A percentile compares a stretch with the other conserved stretches of the same genome.
phyloP scores from a whole-genome alignment of 2,113 vertebrate species.

The human region DNA sequence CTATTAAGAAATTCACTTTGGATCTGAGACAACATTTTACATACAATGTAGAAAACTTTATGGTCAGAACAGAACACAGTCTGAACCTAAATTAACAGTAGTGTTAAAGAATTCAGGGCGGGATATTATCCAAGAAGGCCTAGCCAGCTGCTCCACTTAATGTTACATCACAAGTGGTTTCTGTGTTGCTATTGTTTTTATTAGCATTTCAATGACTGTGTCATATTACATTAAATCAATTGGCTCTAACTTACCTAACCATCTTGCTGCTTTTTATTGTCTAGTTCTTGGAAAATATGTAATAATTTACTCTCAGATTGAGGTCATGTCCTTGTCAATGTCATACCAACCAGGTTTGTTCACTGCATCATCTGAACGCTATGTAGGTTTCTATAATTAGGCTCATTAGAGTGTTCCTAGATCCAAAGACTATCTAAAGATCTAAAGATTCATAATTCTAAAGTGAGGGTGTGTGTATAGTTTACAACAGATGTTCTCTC shows the following conservation, averaged over 20 bases:
- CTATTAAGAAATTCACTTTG: background rate
- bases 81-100: background rate
- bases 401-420: background rate
- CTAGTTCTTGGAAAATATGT: background rate
- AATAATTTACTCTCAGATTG: constrained; percentile 19
- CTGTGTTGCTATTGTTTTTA: background rate
- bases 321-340: background rate
- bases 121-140: background rate
- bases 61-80: background rate
- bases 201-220: background rate
- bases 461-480: background rate
- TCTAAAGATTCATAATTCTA: background rate
- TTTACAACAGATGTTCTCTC: background rate
- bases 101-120: background rate
- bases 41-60: background rate
- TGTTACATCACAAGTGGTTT: background rate
- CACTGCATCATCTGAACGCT: background rate
- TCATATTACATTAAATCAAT: background rate
- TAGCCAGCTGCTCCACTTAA: background rate
- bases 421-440: background rate
- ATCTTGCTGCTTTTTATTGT: background rate
- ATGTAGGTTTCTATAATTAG: background rate
- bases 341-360: background rate
- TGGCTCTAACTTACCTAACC: background rate
- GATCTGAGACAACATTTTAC: background rate